These are phyloP conservation scores for Himalopsyche japonica DNA, from an alignment of 2,888 invertebrate genomes.

Conservation along the genomic window DNA sequence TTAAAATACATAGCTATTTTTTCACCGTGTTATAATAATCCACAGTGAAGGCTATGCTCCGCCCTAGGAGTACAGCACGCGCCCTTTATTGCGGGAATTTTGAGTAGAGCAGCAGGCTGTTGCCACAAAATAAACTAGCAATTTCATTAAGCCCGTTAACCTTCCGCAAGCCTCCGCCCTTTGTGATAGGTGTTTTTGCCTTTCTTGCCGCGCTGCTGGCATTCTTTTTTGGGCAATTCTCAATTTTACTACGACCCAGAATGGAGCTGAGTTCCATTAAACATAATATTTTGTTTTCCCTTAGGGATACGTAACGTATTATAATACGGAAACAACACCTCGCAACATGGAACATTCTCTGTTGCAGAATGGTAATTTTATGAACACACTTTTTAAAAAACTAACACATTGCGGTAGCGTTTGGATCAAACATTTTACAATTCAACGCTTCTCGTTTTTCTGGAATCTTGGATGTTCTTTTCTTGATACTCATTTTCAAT, in stretches of 20 bases:
- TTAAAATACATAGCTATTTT: no score
- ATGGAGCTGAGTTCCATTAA: not conserved
- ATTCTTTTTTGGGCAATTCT: not conserved
- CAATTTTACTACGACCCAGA: not conserved
- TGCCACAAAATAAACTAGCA: constrained; percentile 15
- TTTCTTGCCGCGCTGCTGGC: not conserved
- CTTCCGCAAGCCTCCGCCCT: not conserved
- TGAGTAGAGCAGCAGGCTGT: constrained; percentile 3
- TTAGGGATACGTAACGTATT: not conserved
- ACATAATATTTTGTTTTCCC: not conserved
- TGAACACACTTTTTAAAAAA: not conserved
- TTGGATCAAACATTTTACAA: no score
- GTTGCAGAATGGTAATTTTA: not conserved
- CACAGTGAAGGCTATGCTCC: not conserved
- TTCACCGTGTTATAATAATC: no score
- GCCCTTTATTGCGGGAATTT: constrained; percentile 2
- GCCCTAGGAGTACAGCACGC: not conserved
- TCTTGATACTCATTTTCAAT: no score
- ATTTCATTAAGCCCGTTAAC: constrained; percentile 12
- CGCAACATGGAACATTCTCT: no score
- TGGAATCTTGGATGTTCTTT: no score
- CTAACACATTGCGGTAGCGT: no score
- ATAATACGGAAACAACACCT: not conserved
- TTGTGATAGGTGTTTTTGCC: not conserved
- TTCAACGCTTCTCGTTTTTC: no score